These are phyloP conservation scores for Triplophysa tibetana DNA, from an alignment of 2,113 vertebrate species.

Conservation along the genomic window DNA sequence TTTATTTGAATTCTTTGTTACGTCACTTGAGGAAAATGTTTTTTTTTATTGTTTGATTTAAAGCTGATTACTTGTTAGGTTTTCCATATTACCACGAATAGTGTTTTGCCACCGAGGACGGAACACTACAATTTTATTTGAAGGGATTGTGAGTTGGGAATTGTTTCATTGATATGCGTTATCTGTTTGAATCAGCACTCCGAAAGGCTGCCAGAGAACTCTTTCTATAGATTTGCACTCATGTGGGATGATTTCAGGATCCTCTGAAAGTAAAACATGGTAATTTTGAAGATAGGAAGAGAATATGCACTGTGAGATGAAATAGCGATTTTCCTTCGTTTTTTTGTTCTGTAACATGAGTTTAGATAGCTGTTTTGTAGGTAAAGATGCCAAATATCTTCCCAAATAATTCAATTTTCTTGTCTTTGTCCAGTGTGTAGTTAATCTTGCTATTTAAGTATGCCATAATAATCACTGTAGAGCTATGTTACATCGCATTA, in stretches of 20 bases:
- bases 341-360: slow-evolving; percentile 11
- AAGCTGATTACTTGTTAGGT: slow-evolving; percentile 52
- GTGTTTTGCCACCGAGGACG: background rate
- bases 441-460: background rate
- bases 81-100: slow-evolving; percentile 25
- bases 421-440: background rate
- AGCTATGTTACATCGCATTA: slow-evolving; percentile 7
- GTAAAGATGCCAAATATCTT: background rate
- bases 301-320: background rate
- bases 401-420: slow-evolving; percentile 9
- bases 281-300: background rate
- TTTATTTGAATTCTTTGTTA: slow-evolving; percentile 50
- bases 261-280: background rate
- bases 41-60: slow-evolving; percentile 43
- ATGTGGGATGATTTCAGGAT: slow-evolving; percentile 1
- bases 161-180: slow-evolving; percentile 4
- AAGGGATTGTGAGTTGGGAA: slow-evolving; percentile 6
- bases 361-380: slow-evolving; percentile 20
- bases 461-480: slow-evolving; percentile 1
- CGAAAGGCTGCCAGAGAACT: background rate
- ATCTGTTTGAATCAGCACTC: background rate
- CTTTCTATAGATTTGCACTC: slow-evolving; percentile 2
- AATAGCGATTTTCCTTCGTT: background rate
- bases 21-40: slow-evolving; percentile 25
- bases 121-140: slow-evolving; percentile 2